These are phyloP conservation scores for Thalassoma bifasciatum DNA, from an alignment of 2,113 vertebrate genomes.

Conservation along the genomic window DNA sequence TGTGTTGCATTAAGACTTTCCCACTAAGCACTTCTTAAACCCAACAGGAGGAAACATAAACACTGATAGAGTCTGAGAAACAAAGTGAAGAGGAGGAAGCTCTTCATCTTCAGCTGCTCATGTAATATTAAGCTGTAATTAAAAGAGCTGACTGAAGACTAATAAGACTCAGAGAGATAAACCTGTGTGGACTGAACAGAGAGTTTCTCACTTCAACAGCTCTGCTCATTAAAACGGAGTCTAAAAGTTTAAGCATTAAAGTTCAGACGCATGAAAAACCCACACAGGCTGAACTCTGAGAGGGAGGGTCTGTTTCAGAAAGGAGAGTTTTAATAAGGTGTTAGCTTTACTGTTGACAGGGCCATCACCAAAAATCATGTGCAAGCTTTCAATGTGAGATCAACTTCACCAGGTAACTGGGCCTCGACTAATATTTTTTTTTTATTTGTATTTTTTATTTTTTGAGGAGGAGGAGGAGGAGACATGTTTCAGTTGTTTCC, in stretches of 20 bases:
- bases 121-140: conserved; percentile 65
- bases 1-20: neutral
- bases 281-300: no score
- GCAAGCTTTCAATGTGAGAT: no score
- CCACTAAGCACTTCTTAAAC: conserved; percentile 2
- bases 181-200: conserved; percentile 6
- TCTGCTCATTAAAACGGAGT: neutral
- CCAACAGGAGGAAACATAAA: conserved; percentile 15
- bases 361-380: no score
- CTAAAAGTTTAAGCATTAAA: neutral
- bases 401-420: no score
- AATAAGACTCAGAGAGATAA: conserved; percentile 10
- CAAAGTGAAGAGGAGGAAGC: conserved; percentile 19
- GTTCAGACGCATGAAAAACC: no score
- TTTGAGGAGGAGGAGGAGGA: no score
- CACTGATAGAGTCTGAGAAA: conserved; percentile 12
- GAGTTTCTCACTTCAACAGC: conserved; percentile 18
- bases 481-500: no score
- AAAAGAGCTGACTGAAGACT: conserved; percentile 46
- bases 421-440: no score
- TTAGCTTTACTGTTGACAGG: no score
- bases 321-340: no score
- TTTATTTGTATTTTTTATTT: no score
- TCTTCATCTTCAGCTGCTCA: conserved; percentile 39
- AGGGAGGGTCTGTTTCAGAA: no score